Evolutionary conservation across 2,888 invertebrate genomes (phyloP).

Genomic region (Cerastis rubricosa): DNA sequence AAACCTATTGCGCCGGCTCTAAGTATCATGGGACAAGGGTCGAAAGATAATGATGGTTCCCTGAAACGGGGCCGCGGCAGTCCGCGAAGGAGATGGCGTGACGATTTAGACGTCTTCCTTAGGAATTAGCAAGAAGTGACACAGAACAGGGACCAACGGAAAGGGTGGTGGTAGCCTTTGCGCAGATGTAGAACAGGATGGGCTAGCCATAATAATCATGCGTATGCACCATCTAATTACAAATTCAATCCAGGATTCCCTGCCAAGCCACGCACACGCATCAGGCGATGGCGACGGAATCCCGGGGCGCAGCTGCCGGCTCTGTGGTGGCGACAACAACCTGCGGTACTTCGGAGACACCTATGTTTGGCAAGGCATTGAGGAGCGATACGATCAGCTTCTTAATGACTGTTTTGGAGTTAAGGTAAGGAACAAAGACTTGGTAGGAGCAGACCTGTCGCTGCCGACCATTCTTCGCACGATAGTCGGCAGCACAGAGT

Average conservation of each 20-base stretch:
- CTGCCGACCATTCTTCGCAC: too few relatives aligned
- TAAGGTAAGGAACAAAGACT: conserved; percentile 59
- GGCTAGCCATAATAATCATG: not conserved
- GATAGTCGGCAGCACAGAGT: too few relatives aligned
- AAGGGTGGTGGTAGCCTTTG: not conserved
- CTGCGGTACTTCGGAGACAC: conserved; percentile 72
- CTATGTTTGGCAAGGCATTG: conserved; percentile 73
- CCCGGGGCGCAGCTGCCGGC: conserved; percentile 70
- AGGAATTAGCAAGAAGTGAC: not conserved
- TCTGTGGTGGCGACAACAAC: conserved; percentile 74
- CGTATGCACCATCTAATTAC: not conserved
- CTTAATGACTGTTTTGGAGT: conserved; percentile 77
- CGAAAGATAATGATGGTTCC: not conserved
- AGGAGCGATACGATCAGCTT: conserved; percentile 75
- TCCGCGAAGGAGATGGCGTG: not conserved
- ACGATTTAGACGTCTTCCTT: not conserved
- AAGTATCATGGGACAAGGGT: not conserved
- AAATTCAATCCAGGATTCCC: conserved; percentile 63
- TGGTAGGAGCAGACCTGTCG: too few relatives aligned
- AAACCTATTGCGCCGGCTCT: not conserved
- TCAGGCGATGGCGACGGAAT: conserved; percentile 73
- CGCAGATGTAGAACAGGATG: not conserved
- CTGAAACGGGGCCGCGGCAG: not conserved
- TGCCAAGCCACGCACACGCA: conserved; percentile 67
- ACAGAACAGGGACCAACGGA: not conserved